Base-by-base conservation (phyloP, 2,113 vertebrate genomes). In the Poicephalus gulielmi region DNA sequence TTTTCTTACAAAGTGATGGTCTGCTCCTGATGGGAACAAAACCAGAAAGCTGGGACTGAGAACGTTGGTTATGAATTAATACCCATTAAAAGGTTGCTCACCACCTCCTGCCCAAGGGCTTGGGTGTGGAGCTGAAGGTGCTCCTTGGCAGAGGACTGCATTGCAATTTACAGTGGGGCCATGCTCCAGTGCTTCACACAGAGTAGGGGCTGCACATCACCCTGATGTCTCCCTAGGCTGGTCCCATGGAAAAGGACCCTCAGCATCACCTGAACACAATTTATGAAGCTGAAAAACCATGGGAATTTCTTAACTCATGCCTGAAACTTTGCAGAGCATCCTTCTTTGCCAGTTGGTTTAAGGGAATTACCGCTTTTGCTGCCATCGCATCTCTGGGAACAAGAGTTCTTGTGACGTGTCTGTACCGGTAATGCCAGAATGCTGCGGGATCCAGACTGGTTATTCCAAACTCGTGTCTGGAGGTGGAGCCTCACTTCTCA, bases 161-260 rank as follows among this genome's bases (percentile, higher is more conserved):
- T 1, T 76, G 95, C 83, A 59, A 75, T 20, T 78, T 9, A 3
- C 22, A 30, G 59, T 3, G 7, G 28, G 78, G 43, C 50, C 41
- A 49, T 0, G 13, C 50, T 68, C 60, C 46, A 4, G 63, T 0
- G 44, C 64, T 30, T 35, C 2, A 1, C 47, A 24, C 0, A 22
- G 44, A 71, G 77, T 71, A 35, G 46, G 0, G 4, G 46, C 50
- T 20, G 60, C 62, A 52, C 11, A 6, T 35, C 28, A 6, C 16
- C 66, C 75, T 2, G 2, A 16, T 84, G 68, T 8, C 30, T 5
- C 46, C 47, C 43, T 0, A 4, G 30, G 39, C 73, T 64, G 49
- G 10, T 1, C 15, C 3, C 0, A 2, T 46, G 16, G 25, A 35
- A n/a, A 69, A 39, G 14, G 16, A n/a, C 3, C 3, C 18, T 35